Base-by-base conservation (phyloP, 1,140 invertebrate genomes). In the Acromyrmex heyeri region DNA sequence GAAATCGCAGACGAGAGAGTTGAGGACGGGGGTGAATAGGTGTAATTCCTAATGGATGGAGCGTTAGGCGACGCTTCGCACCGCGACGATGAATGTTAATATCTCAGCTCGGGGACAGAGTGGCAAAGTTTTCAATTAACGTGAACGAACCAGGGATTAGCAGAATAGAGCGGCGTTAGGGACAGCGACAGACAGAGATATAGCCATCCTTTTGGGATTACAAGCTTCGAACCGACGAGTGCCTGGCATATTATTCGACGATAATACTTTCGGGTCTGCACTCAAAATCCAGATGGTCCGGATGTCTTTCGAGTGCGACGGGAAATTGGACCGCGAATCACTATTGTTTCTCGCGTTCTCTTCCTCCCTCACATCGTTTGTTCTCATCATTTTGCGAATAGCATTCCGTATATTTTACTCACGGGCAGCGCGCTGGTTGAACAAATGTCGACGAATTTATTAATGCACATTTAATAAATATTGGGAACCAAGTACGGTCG, bases 31-130 rank as follows among this genome's bases (percentile, higher is more conserved):
- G 30, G 76, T 67, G 77, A 90, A 90, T 87, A 83, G 77, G 75
- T 90, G 88, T 90, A 89, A 90, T 89, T 90, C 85, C 87, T 90
- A 90, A 90, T 90, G 87, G 87, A 89, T 89, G 77, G 48, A 77
- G 62, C 87, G 88, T 89, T 89, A 88, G 87, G 70, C 83, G 70
- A 72, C 70, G 88, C 55, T 81, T 48, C 76, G 30, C 53, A 69
- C 10, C 53, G 82, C 18, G 44, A 67, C 70, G 72, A 90, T 90
- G 87, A 90, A 87, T 85, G 88, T 90, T 89, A 89, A 90, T 90
- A 90, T 90, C 86, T 89, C 75, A 48, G 65, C 55, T 62, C 79
- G 61, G 48, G 79, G 77, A 87, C 70, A 57, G 75, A 87, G 72
- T 69, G 72, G 88, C 55, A 90, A 87, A 89, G 88, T 89, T 90